Evolutionary conservation across 2,888 invertebrate species (phyloP).

Genomic region (Athetis lepigone): DNA sequence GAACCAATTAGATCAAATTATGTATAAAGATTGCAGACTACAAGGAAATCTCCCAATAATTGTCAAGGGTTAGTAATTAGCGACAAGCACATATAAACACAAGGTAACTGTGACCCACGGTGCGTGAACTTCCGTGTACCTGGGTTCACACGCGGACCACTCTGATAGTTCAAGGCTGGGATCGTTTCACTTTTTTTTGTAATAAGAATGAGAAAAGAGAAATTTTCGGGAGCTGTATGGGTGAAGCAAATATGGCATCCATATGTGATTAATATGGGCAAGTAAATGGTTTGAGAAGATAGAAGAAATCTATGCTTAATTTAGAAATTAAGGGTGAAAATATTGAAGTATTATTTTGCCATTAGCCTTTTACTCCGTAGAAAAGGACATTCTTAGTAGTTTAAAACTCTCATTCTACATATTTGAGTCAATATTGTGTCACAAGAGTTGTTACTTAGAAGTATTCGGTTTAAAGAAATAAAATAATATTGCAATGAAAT

Average conservation of each 20-base stretch:
- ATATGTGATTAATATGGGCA: neutral
- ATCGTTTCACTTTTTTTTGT: slow-evolving; percentile 51
- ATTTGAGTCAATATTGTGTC: too few relatives aligned
- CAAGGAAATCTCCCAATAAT: slow-evolving; percentile 55
- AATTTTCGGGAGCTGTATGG: neutral
- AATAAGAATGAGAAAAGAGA: neutral
- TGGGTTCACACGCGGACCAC: slow-evolving; percentile 67
- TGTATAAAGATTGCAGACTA: slow-evolving; percentile 24
- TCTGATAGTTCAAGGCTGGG: slow-evolving; percentile 54
- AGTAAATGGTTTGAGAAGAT: neutral
- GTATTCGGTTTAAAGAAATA: neutral
- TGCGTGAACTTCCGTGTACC: slow-evolving; percentile 73
- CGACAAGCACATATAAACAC: slow-evolving; percentile 45
- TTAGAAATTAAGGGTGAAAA: neutral
- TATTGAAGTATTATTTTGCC: too few relatives aligned
- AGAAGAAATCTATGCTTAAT: neutral
- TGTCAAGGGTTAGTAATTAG: slow-evolving; percentile 62
- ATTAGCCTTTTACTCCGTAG: too few relatives aligned
- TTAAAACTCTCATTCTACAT: too few relatives aligned
- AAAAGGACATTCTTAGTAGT: too few relatives aligned
- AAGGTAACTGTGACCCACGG: slow-evolving; percentile 50
- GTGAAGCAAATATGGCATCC: too few relatives aligned
- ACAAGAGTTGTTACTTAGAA: neutral
- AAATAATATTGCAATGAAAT: slow-evolving; percentile 13
- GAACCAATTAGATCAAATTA: slow-evolving; percentile 52